Evolutionary conservation across 2,113 vertebrate species (phyloP), one percentile per base, ranked within the genome.

Genomic region (Trematomus loennbergii): DNA sequence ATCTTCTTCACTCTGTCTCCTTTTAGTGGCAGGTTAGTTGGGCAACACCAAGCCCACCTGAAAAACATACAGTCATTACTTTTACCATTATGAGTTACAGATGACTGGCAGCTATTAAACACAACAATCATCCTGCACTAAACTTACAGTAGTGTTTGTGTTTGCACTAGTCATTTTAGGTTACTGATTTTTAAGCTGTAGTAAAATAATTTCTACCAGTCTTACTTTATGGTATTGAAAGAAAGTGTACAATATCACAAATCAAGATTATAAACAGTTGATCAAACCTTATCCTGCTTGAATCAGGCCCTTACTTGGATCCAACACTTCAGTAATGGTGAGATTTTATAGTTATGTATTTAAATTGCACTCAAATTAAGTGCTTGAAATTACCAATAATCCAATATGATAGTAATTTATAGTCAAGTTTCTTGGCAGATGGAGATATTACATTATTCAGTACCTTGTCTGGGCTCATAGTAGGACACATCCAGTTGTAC

Each of bases 401-500:
- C 43, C 33, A 54, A 20, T 45, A 43, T 45, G 40, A 40, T 8
- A 40, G 1, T 40, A 7, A 40, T 8, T 40, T 40, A 40, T 4
- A 40, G 36, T 40, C 8, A 40, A 8, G 7, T 40, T 40, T 40
- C 7, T 40, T 40, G 36, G 36, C 36, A 40, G 36, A 40, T 46
- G 50, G 43, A 43, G 48, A 48, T 9, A 29, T 18, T 22, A 48
- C 58, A 61, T 33, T 11, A 7, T 13, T 29, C 20, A 40, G 12
- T 91, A 99, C 98, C 97, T 99, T 97, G 84, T 99, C 96, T 2
- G 96, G 89, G 16, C 94, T 95, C 91, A 99, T 96, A 84, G 87
- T 95, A 72, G 97, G 97, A 91, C 98, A 99, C 88, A 95, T 97
- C 98, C 98, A 99, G 95, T 99, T 99, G 96, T 98, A 99, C 81